Percentiles rank a stretch among this genome's conserved stretches.
These are phyloP conservation scores for Drosophila albomicans DNA, from an alignment of 1,140 invertebrate genomes.

Conservation along the genomic window DNA sequence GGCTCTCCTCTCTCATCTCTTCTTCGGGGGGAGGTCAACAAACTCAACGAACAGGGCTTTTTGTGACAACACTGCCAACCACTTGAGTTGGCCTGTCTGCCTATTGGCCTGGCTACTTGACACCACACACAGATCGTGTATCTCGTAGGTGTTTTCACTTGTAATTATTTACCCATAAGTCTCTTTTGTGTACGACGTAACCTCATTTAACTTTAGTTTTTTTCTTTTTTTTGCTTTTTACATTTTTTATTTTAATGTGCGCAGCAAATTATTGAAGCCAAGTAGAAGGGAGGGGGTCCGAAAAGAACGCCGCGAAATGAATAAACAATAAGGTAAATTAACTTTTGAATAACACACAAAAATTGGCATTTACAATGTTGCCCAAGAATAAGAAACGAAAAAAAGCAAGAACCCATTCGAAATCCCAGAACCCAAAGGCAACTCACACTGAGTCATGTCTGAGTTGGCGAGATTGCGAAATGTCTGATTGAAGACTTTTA, in stretches of 20 bases:
- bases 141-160: conserved; percentile 77
- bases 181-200: conserved; percentile 40
- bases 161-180: conserved; percentile 81
- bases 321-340: conserved; percentile 78
- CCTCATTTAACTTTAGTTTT: conserved; percentile 34
- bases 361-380: conserved; percentile 19
- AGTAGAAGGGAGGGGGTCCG: conserved; percentile 7
- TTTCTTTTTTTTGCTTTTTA: not conserved
- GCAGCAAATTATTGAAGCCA: conserved; percentile 39
- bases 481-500: conserved; percentile 19
- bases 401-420: not conserved
- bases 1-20: conserved; percentile 1
- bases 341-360: conserved; percentile 64
- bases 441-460: conserved; percentile 37
- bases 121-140: conserved; percentile 46
- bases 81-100: conserved; percentile 25
- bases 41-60: conserved; percentile 28
- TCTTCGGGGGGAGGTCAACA: conserved; percentile 44
- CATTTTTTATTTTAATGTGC: conserved; percentile 15
- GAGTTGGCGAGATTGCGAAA: conserved; percentile 19
- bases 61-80: conserved; percentile 16
- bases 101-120: conserved; percentile 59
- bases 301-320: conserved; percentile 50
- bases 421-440: conserved; percentile 6
- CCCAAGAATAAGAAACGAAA: not conserved